These are phyloP conservation scores for Micromesistius poutassou DNA, from an alignment of 2,797 vertebrate species.

Conservation along the genomic window DNA sequence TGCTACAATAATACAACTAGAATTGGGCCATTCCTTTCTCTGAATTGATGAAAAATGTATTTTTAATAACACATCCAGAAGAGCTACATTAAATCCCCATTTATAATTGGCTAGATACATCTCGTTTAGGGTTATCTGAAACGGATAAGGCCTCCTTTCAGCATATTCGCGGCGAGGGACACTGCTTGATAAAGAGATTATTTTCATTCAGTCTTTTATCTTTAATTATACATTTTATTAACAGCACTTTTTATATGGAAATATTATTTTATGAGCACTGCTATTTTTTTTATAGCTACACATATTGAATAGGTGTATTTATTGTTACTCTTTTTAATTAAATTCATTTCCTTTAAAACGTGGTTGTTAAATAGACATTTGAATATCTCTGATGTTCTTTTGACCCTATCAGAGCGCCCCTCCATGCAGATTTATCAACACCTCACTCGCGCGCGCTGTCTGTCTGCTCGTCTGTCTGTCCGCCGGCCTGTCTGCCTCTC, in stretches of 20 bases:
- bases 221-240: conserved; percentile 72
- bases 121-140: conserved; percentile 48
- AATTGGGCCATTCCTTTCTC: not conserved
- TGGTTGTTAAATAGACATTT: conserved; percentile 56
- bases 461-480: conserved; percentile 44
- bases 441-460: conserved; percentile 29
- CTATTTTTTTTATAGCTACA: conserved; percentile 13
- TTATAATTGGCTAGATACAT: conserved; percentile 26
- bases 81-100: conserved; percentile 23
- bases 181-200: conserved; percentile 56
- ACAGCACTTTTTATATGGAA: conserved; percentile 65
- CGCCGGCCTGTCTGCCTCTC: conserved; percentile 55
- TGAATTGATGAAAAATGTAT: not conserved
- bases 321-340: conserved; percentile 55
- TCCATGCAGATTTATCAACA: conserved; percentile 57
- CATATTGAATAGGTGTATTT: conserved; percentile 56
- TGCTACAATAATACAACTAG: not conserved
- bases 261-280: conserved; percentile 53
- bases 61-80: conserved; percentile 14
- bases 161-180: conserved; percentile 61
- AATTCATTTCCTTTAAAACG: conserved; percentile 48
- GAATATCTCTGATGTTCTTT: conserved; percentile 72
- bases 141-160: conserved; percentile 58
- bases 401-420: conserved; percentile 46
- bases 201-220: conserved; percentile 63